Evolutionary conservation across 2,888 invertebrate genomes (phyloP), one percentile per base, ranked within the genome.

Genomic region (Cheilosia soror): DNA sequence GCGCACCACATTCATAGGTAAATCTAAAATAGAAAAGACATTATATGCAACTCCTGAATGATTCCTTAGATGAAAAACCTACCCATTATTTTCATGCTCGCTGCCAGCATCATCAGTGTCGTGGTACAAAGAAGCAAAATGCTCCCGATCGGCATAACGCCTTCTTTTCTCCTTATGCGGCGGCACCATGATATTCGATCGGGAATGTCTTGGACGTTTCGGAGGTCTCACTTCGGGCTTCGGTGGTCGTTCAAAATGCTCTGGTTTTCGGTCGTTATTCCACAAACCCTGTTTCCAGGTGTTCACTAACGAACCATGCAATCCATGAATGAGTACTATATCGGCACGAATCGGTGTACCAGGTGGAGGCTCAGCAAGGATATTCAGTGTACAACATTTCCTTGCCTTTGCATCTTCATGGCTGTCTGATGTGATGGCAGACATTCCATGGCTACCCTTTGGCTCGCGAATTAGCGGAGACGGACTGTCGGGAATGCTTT

Each of bases 201-300:
- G 90, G 15, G 92, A 91, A 81, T 92, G 90, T 42, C 91, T 89
- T 0, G 91, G 90, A 4, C 91, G 88, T 78, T 92, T 91, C 9
- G 92, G 91, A 27, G 92, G 90, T 31, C 92, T 89, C 31, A 92
- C 89, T n/a, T 91, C 91, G 0, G 91, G 92, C 13, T 89, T 89
- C 0, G 92, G 92, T 20, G 92, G 92, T 27, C 92, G 89, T 75
- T 92, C 88, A 51, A 92, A 92, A 44, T 90, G 89, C 7, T 91
- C 92, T 11, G 91, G 91, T 15, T 90, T 89, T 6, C 92, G 90
- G 42, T 92, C 91, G 25, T 91, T 92, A 55, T 90, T 93, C 96
- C 96, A 96, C 33, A 94, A 93, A 0, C 96, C 96, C 90, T 97
- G 97, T 57, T 96, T 93, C 97, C 97, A 97, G 0, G 97, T 97